Evolutionary conservation across 2,113 vertebrate species (phyloP).

Genomic region (Clarias gariepinus): DNA sequence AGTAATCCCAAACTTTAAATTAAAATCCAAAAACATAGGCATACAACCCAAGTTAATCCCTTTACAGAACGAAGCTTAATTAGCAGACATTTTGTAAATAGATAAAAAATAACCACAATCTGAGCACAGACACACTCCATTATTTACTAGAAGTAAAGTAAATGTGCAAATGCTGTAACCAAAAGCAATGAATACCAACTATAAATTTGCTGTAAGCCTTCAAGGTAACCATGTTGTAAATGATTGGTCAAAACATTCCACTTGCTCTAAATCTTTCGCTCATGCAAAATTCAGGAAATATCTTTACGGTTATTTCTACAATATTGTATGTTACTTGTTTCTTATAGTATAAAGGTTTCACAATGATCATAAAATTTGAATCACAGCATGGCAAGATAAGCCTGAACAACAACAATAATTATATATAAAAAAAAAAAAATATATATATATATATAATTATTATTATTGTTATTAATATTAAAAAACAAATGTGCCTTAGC

Average conservation of each 20-base stretch:
- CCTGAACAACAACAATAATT: background rate
- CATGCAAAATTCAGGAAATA: background rate
- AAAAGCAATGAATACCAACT: background rate
- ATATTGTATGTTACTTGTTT: background rate
- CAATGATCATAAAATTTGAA: too few relatives aligned
- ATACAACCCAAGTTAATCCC: too few relatives aligned
- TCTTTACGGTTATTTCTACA: background rate
- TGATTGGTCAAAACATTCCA: background rate
- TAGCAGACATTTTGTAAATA: background rate
- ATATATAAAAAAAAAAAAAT: too few relatives aligned
- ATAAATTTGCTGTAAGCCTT: background rate
- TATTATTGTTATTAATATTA: background rate
- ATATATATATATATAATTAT: too few relatives aligned
- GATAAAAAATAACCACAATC: background rate
- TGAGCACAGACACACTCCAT: background rate
- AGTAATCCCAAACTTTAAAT: too few relatives aligned
- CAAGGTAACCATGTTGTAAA: background rate
- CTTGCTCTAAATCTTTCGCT: background rate
- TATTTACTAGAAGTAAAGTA: background rate
- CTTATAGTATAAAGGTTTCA: background rate
- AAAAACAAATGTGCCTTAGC: background rate
- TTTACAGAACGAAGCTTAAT: background rate
- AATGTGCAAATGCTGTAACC: background rate
- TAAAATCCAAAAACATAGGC: too few relatives aligned
- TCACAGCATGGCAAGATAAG: background rate